Conservation (phyloP, 2,888 invertebrate species). For the Odontocerum albicorne region DNA sequence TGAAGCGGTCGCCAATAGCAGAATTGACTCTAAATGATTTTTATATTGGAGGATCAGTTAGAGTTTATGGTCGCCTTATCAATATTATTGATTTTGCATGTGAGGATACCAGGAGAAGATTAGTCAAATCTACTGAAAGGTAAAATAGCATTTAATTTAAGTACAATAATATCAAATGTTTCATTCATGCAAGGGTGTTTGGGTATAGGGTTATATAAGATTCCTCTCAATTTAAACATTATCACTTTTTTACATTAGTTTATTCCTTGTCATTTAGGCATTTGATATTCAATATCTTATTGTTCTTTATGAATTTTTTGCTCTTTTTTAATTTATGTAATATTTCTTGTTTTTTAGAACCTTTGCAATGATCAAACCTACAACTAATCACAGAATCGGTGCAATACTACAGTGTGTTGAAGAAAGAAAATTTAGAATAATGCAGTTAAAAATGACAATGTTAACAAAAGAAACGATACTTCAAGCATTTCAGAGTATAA, state of each 20-base stretch:
- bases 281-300: too few relatives aligned
- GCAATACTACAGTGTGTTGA: constrained; percentile 71
- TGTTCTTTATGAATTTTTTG: too few relatives aligned
- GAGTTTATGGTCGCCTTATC: constrained; percentile 73
- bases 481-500: constrained; percentile 61
- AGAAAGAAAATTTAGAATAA: constrained; percentile 61
- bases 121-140: constrained; percentile 67
- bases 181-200: neutral
- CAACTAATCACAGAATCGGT: constrained; percentile 68
- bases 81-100: constrained; percentile 75
- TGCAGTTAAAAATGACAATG: constrained; percentile 71
- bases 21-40: constrained; percentile 67
- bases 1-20: constrained; percentile 69
- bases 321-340: too few relatives aligned
- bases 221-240: constrained; percentile 12
- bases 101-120: constrained; percentile 63
- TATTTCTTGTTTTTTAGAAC: constrained; percentile 55
- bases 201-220: constrained; percentile 8
- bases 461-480: constrained; percentile 66
- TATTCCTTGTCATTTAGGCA: too few relatives aligned
- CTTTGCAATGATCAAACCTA: constrained; percentile 77
- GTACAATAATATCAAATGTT: neutral
- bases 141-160: constrained; percentile 43
- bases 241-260: too few relatives aligned
- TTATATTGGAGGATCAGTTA: constrained; percentile 72